Conservation (phyloP, 1,140 invertebrate genomes). For the Aleiodes sp. region DNA sequence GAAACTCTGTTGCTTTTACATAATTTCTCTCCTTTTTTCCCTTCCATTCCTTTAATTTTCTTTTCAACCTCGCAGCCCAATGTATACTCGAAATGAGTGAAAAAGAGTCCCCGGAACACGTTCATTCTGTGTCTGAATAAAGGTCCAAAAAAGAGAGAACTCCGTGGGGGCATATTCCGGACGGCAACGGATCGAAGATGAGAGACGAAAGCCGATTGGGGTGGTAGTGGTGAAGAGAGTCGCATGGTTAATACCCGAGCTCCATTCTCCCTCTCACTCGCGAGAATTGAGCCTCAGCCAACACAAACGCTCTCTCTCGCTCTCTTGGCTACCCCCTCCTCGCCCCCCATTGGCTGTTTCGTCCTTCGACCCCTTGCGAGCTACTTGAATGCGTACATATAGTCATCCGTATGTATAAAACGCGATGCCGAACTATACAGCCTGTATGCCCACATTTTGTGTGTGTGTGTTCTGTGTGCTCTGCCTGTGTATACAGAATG, state of each 20-base stretch:
- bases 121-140: not conserved
- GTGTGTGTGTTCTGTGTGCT: not conserved
- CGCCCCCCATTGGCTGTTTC: slow-evolving; percentile 1
- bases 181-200: slow-evolving; percentile 26
- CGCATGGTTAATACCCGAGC: slow-evolving; percentile 1
- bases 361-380: slow-evolving; percentile 12
- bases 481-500: slow-evolving; percentile 1
- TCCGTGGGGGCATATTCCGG: slow-evolving; percentile 11
- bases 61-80: not conserved
- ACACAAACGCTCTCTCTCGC: not conserved
- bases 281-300: not conserved
- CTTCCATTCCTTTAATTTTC: too few species aligned
- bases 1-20: too few species aligned
- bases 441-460: not conserved
- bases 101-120: not conserved
- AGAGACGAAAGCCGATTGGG: slow-evolving; percentile 7
- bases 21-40: too few species aligned
- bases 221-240: slow-evolving; percentile 6
- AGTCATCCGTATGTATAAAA: not conserved
- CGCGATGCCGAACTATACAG: not conserved
- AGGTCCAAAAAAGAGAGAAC: not conserved
- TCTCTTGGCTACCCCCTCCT: not conserved
- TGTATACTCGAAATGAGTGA: not conserved
- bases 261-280: not conserved
- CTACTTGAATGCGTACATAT: slow-evolving; percentile 19